phyloP scores from a whole-genome alignment of 2,888 invertebrate genomes.

The Ephialtes manifestator region DNA sequence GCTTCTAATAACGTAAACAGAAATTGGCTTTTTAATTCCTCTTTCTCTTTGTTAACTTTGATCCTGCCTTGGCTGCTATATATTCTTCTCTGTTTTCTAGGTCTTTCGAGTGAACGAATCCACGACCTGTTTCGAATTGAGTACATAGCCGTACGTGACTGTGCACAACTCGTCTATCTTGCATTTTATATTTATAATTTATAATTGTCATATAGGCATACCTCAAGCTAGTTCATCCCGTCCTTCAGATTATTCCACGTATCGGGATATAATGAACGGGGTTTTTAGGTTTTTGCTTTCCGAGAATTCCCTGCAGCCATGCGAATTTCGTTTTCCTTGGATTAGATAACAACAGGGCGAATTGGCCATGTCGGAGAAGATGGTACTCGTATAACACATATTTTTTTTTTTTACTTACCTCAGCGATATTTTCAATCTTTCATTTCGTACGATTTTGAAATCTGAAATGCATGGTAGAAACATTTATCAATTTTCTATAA shows the following conservation, averaged over 20 bases:
- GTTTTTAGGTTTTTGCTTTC: background rate
- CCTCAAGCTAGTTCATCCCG: background rate
- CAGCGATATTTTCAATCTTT: too few species aligned
- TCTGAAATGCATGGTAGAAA: too few species aligned
- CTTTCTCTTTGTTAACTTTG: background rate
- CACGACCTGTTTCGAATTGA: conserved; percentile 26
- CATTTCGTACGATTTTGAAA: too few species aligned
- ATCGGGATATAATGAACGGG: background rate
- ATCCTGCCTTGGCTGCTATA: too few species aligned
- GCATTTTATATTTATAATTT: conserved; percentile 26
- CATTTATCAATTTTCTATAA: too few species aligned
- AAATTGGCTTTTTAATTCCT: background rate
- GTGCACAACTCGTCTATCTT: conserved; percentile 5
- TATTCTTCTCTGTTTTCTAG: background rate
- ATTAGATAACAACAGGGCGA: too few species aligned
- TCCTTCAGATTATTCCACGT: conserved; percentile 14
- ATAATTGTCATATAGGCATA: background rate
- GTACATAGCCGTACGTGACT: conserved; percentile 23
- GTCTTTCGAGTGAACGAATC: conserved; percentile 30
- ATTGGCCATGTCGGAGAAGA: too few species aligned
- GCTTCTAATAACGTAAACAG: background rate
- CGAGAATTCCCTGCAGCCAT: background rate
- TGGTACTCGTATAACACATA: too few species aligned
- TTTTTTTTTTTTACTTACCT: too few species aligned
- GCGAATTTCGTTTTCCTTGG: background rate